Conservation (phyloP, 2,797 vertebrate species). For the Tachyglossus aculeatus region DNA sequence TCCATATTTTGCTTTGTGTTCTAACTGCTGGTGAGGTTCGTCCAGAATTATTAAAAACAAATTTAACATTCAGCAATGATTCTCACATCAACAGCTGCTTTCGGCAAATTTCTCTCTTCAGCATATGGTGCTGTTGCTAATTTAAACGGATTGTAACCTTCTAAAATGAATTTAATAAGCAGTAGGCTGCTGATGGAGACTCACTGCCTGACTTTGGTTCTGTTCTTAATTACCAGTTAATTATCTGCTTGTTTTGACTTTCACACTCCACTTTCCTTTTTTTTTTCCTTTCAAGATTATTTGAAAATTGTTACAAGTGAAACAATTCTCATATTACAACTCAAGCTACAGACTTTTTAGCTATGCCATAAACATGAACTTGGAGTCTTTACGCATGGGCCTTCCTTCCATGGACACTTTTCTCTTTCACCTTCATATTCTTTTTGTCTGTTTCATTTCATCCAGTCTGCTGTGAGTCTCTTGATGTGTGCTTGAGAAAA, state of each 20-base stretch:
- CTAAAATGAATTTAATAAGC: slow-evolving; percentile 37
- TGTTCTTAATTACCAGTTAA: slow-evolving; percentile 31
- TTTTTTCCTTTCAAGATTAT: slow-evolving; percentile 2
- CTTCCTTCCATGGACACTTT: not conserved
- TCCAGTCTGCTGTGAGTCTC: no score
- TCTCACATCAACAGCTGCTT: slow-evolving; percentile 33
- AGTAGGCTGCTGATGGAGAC: slow-evolving; percentile 4
- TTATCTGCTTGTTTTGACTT: slow-evolving; percentile 13
- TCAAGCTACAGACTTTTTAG: not conserved
- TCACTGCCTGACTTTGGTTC: slow-evolving; percentile 7
- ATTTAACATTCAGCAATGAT: slow-evolving; percentile 36
- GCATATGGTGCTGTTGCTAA: slow-evolving; percentile 22
- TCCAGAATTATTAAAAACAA: slow-evolving; percentile 31
- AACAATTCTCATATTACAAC: slow-evolving; percentile 1
- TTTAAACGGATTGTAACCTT: slow-evolving; percentile 38
- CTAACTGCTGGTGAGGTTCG: not conserved
- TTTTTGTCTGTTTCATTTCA: no score
- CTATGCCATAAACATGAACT: not conserved
- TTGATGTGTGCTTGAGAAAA: no score
- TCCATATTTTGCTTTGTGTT: not conserved
- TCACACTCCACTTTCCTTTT: not conserved
- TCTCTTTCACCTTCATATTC: not conserved
- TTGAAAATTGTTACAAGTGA: not conserved
- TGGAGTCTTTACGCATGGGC: not conserved
- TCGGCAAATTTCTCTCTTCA: slow-evolving; percentile 14